Base-by-base conservation (phyloP, 2,113 vertebrate species). In the Protomyctophum bolini region DNA sequence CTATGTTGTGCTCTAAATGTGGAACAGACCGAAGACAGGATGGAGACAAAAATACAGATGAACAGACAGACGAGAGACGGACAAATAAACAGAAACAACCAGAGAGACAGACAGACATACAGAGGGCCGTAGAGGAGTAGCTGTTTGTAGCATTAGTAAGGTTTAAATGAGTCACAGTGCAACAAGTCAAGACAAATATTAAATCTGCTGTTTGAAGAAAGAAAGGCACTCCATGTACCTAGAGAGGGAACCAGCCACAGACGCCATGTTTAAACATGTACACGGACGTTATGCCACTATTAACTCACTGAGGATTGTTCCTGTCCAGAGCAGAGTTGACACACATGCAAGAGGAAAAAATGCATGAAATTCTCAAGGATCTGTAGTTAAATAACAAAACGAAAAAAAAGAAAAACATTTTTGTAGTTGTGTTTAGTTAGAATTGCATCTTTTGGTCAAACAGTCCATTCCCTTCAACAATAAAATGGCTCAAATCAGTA, bases 151-250 rank as follows among this genome's bases (percentile, higher is more conserved):
- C 33, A 6, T 66, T 12, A 73, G 61, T 75, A 56, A 72, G 79
- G 79, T 82, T 86, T 79, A 85, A 41, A 87, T 81, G 45, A 85
- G 87, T 91, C 89, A 91, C 89, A 92, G 91, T 91, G 89, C 89
- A 90, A 89, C 89, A 90, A 89, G 88, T 91, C 88, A 73, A 90
- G 83, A 89, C 84, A 87, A 80, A 86, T 84, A 84, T 89, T 84
- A 82, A 86, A 88, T 90, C 85, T 88, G 85, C 88, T 83, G 83
- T 89, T 79, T 86, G 83, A 88, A 86, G 76, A 87, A 91, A 93
- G 92, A 87, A 91, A 93, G 92, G 91, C 92, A 93, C 91, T 92
- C 91, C 12, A 87, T 91, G 91, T 91, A 92, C 92, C 92, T 91
- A 89, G 90, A 85, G 83, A 83, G 86, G 82, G 79, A 76, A 56